These are phyloP conservation scores for Dryocosmus kuriphilus DNA, from an alignment of 2,888 invertebrate species.

Conservation along the genomic window DNA sequence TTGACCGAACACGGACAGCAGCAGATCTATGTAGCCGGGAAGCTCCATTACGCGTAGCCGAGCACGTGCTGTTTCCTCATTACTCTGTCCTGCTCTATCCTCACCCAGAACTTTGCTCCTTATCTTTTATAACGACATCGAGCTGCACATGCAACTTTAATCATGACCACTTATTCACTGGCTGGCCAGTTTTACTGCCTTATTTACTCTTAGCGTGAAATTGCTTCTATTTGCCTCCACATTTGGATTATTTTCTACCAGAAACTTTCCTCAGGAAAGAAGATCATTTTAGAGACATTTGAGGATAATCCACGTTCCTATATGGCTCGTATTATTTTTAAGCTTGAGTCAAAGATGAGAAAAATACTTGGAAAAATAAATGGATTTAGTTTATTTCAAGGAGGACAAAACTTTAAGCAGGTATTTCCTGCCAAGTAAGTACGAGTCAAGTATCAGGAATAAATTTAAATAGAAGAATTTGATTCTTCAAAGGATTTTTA, in stretches of 20 bases:
- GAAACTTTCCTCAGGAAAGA: not conserved
- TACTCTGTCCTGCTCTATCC: not conserved
- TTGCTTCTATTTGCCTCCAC: constrained; percentile 20
- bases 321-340: not conserved
- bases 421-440: no score
- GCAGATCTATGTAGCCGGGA: no score
- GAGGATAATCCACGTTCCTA: not conserved
- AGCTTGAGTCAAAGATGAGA: not conserved
- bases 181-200: constrained; percentile 18
- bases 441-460: no score
- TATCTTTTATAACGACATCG: constrained; percentile 14
- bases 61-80: constrained; percentile 48
- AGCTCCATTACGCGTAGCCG: constrained; percentile 49
- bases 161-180: constrained; percentile 21
- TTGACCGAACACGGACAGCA: constrained; percentile 52
- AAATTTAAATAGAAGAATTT: no score
- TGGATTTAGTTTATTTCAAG: not conserved
- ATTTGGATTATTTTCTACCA: constrained; percentile 22
- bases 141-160: constrained; percentile 17
- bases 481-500: no score
- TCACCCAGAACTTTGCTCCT: not conserved
- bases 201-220: constrained; percentile 20
- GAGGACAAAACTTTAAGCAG: not conserved
- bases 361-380: not conserved
- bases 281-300: not conserved